Conservation (phyloP, 2,797 vertebrate species). For the Sebastes steindachneri region DNA sequence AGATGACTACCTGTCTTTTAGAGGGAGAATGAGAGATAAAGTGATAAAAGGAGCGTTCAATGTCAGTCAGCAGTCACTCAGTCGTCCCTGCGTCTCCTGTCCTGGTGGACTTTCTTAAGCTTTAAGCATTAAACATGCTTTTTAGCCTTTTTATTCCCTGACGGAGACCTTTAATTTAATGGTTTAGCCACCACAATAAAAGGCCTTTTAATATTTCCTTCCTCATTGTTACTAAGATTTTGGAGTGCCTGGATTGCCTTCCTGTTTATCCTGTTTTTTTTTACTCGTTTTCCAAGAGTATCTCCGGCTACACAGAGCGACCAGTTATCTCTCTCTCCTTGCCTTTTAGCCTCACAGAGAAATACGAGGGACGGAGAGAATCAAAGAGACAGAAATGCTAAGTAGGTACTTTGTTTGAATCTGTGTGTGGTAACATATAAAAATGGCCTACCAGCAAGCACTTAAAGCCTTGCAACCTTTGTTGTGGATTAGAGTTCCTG, state of each 20-base stretch:
- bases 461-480: neutral
- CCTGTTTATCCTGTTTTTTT: neutral
- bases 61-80: constrained; percentile 54
- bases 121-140: constrained; percentile 42
- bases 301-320: neutral
- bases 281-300: neutral
- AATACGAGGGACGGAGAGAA: neutral
- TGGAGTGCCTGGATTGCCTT: neutral
- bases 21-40: constrained; percentile 4
- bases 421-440: neutral
- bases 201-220: neutral
- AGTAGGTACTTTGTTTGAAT: neutral
- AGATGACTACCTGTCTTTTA: constrained; percentile 29
- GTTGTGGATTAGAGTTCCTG: neutral
- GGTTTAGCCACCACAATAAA: neutral
- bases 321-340: neutral
- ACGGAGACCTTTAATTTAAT: too few species aligned
- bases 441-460: neutral
- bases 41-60: neutral
- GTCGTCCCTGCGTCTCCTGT: constrained; percentile 28
- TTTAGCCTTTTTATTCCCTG: constrained; percentile 10
- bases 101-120: constrained; percentile 20
- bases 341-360: constrained; percentile 30
- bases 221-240: neutral
- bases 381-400: constrained; percentile 5